phyloP scores from a whole-genome alignment of 2,888 invertebrate species.

The Ypsolopha sequella region DNA sequence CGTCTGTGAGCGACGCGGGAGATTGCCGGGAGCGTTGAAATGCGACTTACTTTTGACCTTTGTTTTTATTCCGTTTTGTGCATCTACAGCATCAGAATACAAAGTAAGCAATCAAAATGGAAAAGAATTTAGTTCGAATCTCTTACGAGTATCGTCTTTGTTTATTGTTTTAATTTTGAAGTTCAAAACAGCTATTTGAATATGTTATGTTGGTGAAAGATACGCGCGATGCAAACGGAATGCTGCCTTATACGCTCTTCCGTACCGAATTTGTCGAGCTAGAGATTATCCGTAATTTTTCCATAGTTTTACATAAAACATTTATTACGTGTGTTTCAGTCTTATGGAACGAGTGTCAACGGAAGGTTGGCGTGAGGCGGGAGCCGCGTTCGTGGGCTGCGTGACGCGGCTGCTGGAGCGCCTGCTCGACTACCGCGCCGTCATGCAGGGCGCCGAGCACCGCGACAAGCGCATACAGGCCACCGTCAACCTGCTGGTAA shows the following conservation, averaged over 20 bases:
- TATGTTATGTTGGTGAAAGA: too few species aligned
- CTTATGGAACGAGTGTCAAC: slow-evolving; percentile 87
- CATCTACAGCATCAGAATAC: too few species aligned
- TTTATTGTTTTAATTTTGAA: too few species aligned
- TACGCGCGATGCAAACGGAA: background rate
- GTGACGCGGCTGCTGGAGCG: slow-evolving; percentile 90
- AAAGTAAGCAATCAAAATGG: too few species aligned
- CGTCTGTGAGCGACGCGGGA: too few species aligned
- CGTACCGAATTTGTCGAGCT: background rate
- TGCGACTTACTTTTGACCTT: too few species aligned
- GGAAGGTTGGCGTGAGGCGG: slow-evolving; percentile 92
- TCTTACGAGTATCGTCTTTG: too few species aligned
- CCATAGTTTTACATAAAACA: background rate
- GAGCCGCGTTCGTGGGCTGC: slow-evolving; percentile 92
- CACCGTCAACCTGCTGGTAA: slow-evolving; percentile 91
- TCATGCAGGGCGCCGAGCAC: slow-evolving; percentile 96
- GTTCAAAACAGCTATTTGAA: too few species aligned
- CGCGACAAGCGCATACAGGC: slow-evolving; percentile 96
- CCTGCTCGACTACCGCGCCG: slow-evolving; percentile 93
- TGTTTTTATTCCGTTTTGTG: too few species aligned
- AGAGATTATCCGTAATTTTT: too few species aligned
- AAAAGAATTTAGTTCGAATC: too few species aligned
- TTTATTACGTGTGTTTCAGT: slow-evolving; percentile 50
- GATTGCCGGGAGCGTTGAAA: too few species aligned
- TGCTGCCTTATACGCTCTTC: background rate